These are phyloP conservation scores for Pungitius pungitius DNA, from an alignment of 2,113 vertebrate species.

Conservation along the genomic window DNA sequence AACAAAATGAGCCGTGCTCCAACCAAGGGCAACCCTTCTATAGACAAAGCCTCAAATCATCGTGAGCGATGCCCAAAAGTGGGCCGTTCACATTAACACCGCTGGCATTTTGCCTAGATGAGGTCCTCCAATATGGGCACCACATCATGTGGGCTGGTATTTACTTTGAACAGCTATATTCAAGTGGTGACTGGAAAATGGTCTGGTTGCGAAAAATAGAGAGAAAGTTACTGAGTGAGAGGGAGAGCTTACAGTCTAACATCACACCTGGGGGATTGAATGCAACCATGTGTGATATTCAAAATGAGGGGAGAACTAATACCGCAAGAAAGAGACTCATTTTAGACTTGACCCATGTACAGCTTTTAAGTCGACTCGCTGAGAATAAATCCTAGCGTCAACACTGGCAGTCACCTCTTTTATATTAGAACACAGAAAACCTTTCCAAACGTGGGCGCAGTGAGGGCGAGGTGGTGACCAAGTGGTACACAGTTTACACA, in stretches of 20 bases:
- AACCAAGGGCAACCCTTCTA: constrained; percentile 3
- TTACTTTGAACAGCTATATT: constrained; percentile 15
- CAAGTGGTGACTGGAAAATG: constrained; percentile 22
- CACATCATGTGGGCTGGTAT: constrained; percentile 8
- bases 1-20: constrained; percentile 17
- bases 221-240: constrained; percentile 24
- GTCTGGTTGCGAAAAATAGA: neutral
- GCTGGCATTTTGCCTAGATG: constrained; percentile 25
- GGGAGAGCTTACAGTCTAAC: neutral
- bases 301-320: neutral
- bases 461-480: neutral
- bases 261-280: neutral
- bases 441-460: neutral
- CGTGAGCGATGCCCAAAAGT: constrained; percentile 16
- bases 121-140: constrained; percentile 2
- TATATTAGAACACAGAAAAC: neutral
- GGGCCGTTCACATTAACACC: constrained; percentile 30
- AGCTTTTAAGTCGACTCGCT: neutral
- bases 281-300: neutral
- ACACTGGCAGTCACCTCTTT: neutral
- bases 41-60: constrained; percentile 8
- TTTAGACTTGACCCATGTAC: neutral
- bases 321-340: neutral
- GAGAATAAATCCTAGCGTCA: neutral
- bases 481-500: neutral